Evolutionary conservation across 2,113 vertebrate genomes (phyloP), one percentile per base, ranked within the genome.

Genomic region (Elephas maximus): DNA sequence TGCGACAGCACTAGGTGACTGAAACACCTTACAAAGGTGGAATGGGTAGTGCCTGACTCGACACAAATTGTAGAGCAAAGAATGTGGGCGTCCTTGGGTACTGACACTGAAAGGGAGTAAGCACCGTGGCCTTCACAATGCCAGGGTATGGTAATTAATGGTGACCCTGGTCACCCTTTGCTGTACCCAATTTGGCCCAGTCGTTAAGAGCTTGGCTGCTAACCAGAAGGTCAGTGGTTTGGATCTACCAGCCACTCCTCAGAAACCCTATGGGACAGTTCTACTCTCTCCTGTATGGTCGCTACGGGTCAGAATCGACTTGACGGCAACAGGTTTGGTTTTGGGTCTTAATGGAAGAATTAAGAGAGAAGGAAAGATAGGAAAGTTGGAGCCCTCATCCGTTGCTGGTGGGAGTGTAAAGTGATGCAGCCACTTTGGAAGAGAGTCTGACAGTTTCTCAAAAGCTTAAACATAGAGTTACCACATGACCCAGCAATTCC

Each of bases 81-180:
- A 37, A 23, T 45, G 7, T 33, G 20, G 24, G 74, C 17, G 8
- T 41, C 9, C 1, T 23, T 82, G 53, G 53, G 12, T 11, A 0
- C 30, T 0, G 5, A 44, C 44, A 51, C 63, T 74, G 11, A 14
- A 9, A 84, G 44, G 28, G 48, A 48, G 41, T 18, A 30, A 28
- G 44, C n/a, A 71, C 8, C 26, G 3, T 18, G 48, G 37, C 0
- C 1, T 83, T 84, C 28, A 1, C 1, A 6, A 2, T 15, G 11
- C 79, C 24, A 37, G 65, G 86, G 14, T 67, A 2, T 30, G 81
- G 53, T 73, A 41, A 14, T 24, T 28, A 1, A 2, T 37, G 23
- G 28, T 5, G 15, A 33, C 18, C 33, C 63, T 15, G 30, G 65
- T n/a, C 69, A 63, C 69, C 45, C 24, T 84, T 62, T 20, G 79